These are phyloP conservation scores for Helobdella robusta DNA, from an alignment of 2,888 invertebrate species.

Conservation along the genomic window DNA sequence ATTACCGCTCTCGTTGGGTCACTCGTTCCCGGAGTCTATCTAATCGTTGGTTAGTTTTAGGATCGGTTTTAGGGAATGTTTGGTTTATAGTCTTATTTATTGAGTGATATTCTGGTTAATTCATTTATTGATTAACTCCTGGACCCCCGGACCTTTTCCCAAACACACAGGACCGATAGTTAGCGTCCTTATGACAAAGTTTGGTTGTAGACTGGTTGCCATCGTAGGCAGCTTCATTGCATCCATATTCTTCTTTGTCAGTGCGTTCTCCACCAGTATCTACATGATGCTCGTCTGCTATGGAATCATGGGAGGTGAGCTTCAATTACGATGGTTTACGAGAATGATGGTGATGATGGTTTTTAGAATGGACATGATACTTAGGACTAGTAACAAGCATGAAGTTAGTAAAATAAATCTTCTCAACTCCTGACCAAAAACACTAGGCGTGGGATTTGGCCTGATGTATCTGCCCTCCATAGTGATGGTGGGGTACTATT, in stretches of 20 bases:
- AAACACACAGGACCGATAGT: conserved; percentile 31
- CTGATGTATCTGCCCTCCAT: conserved; percentile 90
- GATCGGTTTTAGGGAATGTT: no score
- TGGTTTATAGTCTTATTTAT: no score
- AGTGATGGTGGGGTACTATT: conserved; percentile 78
- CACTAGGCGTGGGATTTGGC: conserved; percentile 76
- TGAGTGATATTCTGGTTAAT: no score
- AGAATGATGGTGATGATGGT: no score
- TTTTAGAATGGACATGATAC: no score
- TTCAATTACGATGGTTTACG: no score
- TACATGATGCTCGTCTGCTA: conserved; percentile 70
- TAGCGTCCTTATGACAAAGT: conserved; percentile 69
- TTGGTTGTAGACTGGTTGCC: conserved; percentile 79
- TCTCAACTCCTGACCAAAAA: background rate
- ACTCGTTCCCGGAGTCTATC: conserved; percentile 75
- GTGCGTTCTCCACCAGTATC: conserved; percentile 70
- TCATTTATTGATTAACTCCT: no score
- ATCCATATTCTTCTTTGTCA: conserved; percentile 60
- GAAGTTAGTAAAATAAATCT: no score
- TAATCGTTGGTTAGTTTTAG: conserved; percentile 67
- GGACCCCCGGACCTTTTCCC: background rate
- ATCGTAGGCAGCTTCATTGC: conserved; percentile 70
- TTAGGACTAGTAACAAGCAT: no score
- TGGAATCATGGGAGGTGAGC: conserved; percentile 71
- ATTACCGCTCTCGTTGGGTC: conserved; percentile 75